Evolutionary conservation across 30 jellyfish, hydroid and myxozoan species (phyloP), one percentile per base, ranked within the genome.

Genomic region (Hydra vulgaris): DNA sequence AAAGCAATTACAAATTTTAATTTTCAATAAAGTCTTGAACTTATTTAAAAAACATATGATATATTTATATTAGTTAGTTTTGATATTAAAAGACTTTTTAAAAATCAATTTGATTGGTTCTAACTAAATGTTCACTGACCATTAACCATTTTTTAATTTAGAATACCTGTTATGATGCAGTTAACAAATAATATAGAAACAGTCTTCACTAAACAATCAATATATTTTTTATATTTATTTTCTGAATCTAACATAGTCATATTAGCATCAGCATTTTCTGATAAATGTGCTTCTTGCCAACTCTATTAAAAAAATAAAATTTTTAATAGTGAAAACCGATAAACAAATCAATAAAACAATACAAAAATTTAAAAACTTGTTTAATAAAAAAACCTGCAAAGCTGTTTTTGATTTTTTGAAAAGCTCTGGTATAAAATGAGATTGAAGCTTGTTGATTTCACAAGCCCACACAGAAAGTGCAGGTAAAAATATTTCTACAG

Each of bases 391-490:
- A 70, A 86, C 98, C 92, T 87, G 83, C 24, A 91, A 61, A n/a
- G 94, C 20, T n/a, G 76, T 26, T 19, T 86, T 72, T 1, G 70
- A 81, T n/a, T 81, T 79, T 66, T 72, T 84, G 18, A 86, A 69
- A 21, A 91, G 80, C 17, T 85, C 89, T 25, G 92, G 18, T 20
- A 78, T 68, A 53, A 86, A 54, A 69, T 79, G 92, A 21, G 87
- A 53, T 53, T 86, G 96, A 8, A 91, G 87, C 54, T 83, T 79
- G 71, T 80, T 83, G 1, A 91, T 72, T 81, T 91, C 95, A 67
- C 79, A 70, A 17, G 98, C 80, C 98, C 98, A 91, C 18, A 83
- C 83, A 0, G 89, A 95, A 25, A 91, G 72, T n/a, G 87, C 98
- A 12, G 98, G 96, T 0, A 91, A 81, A 7, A 91, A 95, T 76